Percentiles rank a stretch among this genome's conserved stretches.
phyloP scores from a whole-genome alignment of 2,797 vertebrate species.

The Falco concolor region DNA sequence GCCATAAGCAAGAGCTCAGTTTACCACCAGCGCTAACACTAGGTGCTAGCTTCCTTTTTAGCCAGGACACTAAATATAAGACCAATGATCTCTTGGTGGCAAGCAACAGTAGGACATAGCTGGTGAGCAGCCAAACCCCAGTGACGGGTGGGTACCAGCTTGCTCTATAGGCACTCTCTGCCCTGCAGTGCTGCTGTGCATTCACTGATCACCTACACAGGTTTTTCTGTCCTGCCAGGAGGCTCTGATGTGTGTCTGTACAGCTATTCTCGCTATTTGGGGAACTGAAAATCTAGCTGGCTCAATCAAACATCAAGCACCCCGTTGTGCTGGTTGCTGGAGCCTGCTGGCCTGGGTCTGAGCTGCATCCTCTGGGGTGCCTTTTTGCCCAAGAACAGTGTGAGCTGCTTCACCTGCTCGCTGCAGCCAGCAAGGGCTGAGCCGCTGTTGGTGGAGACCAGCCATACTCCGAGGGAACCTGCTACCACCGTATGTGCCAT shows the following conservation, averaged over 20 bases:
- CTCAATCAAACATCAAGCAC: not conserved
- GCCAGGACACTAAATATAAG: not conserved
- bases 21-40: not conserved
- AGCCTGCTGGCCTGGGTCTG: not conserved
- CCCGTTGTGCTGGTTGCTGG: no score
- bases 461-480: not conserved
- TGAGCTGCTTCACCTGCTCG: not conserved
- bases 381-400: not conserved
- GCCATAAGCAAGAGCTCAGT: not conserved
- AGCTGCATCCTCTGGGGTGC: no score
- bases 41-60: not conserved
- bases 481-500: not conserved
- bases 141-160: no score
- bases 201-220: accelerated
- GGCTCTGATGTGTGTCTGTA: not conserved
- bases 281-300: not conserved
- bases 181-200: no score
- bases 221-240: not conserved
- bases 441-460: not conserved
- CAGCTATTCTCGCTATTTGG: not conserved
- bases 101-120: not conserved
- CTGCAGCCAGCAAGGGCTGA: not conserved
- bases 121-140: not conserved
- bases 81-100: not conserved
- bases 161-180: accelerated